These are phyloP conservation scores for Gracilinanus agilis DNA, from an alignment of 2,113 vertebrate genomes.

Conservation along the genomic window DNA sequence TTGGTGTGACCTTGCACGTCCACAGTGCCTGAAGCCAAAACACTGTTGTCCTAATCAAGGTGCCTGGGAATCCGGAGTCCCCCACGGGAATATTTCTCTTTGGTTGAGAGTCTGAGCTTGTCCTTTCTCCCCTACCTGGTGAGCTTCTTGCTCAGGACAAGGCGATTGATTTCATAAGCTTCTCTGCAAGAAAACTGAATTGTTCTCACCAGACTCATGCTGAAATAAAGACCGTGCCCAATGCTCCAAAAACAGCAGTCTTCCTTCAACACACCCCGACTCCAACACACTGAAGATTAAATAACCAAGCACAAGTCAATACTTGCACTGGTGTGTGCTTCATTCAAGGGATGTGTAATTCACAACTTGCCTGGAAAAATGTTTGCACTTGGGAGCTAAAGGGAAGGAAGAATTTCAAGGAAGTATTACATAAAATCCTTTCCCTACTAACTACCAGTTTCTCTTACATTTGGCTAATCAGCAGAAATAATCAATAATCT, in stretches of 20 bases:
- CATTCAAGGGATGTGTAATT: background rate
- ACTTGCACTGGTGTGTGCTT: background rate
- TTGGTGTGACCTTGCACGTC: background rate
- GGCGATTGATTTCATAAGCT: background rate
- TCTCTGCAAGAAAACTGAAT: background rate
- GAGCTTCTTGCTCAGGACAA: background rate
- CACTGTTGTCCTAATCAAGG: background rate
- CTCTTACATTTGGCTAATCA: background rate
- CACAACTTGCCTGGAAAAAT: background rate
- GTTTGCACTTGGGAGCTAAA: background rate
- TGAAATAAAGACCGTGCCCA: constrained; percentile 2
- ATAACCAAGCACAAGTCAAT: background rate
- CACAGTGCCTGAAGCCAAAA: background rate
- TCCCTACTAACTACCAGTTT: background rate
- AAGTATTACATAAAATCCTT: background rate
- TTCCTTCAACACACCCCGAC: background rate
- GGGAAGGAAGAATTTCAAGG: background rate
- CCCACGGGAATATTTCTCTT: background rate
- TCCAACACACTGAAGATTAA: background rate
- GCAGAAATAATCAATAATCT: background rate
- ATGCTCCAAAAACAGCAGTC: background rate
- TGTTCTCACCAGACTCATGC: background rate
- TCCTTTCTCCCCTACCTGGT: background rate
- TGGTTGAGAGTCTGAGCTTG: background rate
- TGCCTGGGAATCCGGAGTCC: background rate